Evolutionary conservation across 92 coral and sea anemone genomes (phyloP), one percentile per base, ranked within the genome.

Genomic region (Palythoa heliodiscus): DNA sequence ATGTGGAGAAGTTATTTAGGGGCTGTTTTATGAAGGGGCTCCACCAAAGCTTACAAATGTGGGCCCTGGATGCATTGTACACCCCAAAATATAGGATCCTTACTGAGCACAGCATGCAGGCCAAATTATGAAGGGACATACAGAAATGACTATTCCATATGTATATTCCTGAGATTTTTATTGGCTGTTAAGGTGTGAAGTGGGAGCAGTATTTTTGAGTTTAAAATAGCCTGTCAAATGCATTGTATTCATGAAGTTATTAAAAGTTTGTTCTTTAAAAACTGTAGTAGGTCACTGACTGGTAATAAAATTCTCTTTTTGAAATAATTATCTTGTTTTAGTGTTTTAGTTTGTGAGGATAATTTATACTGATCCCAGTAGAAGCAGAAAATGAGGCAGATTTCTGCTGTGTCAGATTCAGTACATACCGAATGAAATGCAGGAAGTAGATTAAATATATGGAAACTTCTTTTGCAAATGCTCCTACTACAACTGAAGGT

Each of bases 21-120:
- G 64, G 39, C 63, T 13, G 23, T 20, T 24, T 75, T 76, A 76
- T 76, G 81, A 76, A 55, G 67, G 81, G 66, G 67, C 67, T n/a
- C 39, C 58, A 52, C 50, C 17, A 24, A 76, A 76, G 23, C 68
- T 13, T 53, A 5, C 2, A 10, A 76, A 15, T 76, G 81, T 57
- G 63, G 38, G 63, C 22, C 47, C 81, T 76, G 47, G 81, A 76
- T 76, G 81, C 24, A 17, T 43, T 6, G 63, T 54, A 16, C 48
- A 13, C 4, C 19, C 13, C 14, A 16, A 50, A 76, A 52, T 2
- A 53, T 58, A 14, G 40, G 67, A 76, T 16, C 68, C 24, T 7
- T 63, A 63, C 24, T 5, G 11, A 69, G 73, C 37, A 11, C 43
- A 25, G 19, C 47, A 69, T 69, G 7, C 50, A 16, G 23, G 19